Base-by-base conservation (phyloP, 2,888 invertebrate genomes). In the Drosophila nigricruria region DNA sequence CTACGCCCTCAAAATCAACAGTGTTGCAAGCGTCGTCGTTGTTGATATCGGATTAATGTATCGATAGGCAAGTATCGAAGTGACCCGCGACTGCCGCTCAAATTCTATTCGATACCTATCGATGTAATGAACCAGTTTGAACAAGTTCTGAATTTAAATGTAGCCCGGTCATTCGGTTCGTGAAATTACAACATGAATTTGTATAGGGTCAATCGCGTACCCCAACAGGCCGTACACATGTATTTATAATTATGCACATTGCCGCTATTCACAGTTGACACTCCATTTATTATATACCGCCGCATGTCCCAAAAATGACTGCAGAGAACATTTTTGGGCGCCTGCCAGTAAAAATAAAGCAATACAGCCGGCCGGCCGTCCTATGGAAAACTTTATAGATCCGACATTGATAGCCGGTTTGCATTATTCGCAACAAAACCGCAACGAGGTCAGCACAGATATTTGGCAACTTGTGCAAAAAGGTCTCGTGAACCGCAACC, bases 1-100 rank as follows among this genome's bases (percentile, higher is more conserved):
- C 84, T 85, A 85, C 85, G 85, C 85, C 85, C 85, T 88, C 84
- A 71, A 68, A 76, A 58, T 58, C 54, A 58, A 62, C 67, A 87
- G 82, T 79, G 77, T 50, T 81, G 79, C 62, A 49, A 60, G 60
- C 18, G 23, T 54, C 18, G 23, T 54, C 0, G 10, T 6, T 5
- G 36, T 12, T 18, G n/a, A 3, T 45, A 32, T 47, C 27, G n/a
- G 12, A 49, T 34, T 47, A 9, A 50, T 59, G 16, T 62, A 60
- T 73, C 77, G 75, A 73, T 77, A 58, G 47, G 4, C 4, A 10
- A 18, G 5, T 52, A 50, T 34, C 27, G 64, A 0, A 5, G 14
- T 12, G 8, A 14, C 30, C n/a, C 14, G n/a, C 9, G 3, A 47
- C 36, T 59, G 54, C 4, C 47, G 18, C 8, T 32, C 20, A 12